A percentile compares a stretch with the other conserved stretches of the same genome.
These are phyloP conservation scores for Hyperoplus lanceolatus DNA, from an alignment of 2,797 vertebrate species.

Conservation along the genomic window DNA sequence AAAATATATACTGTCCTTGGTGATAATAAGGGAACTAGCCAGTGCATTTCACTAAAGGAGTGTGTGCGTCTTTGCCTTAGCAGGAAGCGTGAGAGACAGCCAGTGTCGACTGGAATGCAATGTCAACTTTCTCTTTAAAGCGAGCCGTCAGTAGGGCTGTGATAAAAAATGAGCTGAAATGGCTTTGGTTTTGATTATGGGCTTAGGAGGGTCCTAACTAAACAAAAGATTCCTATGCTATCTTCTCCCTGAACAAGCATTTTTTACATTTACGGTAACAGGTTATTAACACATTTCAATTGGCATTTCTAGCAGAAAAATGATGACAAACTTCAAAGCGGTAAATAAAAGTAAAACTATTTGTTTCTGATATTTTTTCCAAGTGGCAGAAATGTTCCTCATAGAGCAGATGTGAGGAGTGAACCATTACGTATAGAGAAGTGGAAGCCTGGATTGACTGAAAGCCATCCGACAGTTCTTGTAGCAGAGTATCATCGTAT, in stretches of 20 bases:
- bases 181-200: constrained; percentile 18
- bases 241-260: constrained; percentile 1
- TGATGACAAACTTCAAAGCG: neutral
- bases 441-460: constrained; percentile 19
- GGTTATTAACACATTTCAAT: neutral
- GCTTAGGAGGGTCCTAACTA: neutral
- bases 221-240: neutral
- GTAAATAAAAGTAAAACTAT: neutral
- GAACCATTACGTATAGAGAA: neutral
- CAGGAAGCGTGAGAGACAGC: constrained; percentile 13
- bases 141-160: neutral
- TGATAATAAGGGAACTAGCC: constrained; percentile 18
- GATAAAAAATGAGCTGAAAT: constrained; percentile 13
- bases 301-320: neutral
- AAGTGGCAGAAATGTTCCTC: constrained; percentile 7
- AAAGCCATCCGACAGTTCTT: constrained; percentile 12
- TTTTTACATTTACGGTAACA: neutral
- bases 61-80: constrained; percentile 5
- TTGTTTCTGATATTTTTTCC: neutral
- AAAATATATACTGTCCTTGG: constrained; percentile 66
- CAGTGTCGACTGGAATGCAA: constrained; percentile 3
- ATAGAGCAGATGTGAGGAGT: neutral
- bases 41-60: constrained; percentile 20
- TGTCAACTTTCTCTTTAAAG: neutral
- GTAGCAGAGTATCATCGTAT: constrained; percentile 29